Evolutionary conservation across 2,888 invertebrate species (phyloP).

Genomic region (Macrostomum cliftonense): DNA sequence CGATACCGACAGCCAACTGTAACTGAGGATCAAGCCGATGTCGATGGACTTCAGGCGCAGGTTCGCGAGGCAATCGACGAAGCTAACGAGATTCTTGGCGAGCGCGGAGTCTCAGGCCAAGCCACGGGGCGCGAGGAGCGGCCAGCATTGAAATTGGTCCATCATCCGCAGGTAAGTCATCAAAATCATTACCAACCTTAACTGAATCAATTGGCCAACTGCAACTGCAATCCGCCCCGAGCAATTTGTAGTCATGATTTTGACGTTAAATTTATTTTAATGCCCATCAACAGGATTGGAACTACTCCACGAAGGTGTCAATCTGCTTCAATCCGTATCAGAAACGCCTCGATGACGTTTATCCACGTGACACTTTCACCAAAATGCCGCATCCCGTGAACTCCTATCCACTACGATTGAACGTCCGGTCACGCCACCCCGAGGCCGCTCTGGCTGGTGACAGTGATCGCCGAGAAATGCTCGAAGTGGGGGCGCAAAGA

Average conservation of each 20-base stretch:
- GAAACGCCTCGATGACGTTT: slow-evolving; percentile 24
- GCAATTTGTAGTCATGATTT: too few species aligned
- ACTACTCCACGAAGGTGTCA: slow-evolving; percentile 20
- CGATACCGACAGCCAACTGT: not conserved
- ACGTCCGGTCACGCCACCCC: not conserved
- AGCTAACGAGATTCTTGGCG: not conserved
- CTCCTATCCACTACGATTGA: slow-evolving; percentile 1
- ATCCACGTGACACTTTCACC: slow-evolving; percentile 23
- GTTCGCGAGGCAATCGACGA: not conserved
- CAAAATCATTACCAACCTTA: too few species aligned
- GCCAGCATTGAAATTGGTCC: not conserved
- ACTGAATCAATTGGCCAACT: too few species aligned
- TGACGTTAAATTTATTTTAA: too few species aligned
- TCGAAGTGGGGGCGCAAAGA: too few species aligned
- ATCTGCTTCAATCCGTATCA: slow-evolving; percentile 15
- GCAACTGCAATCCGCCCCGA: too few species aligned
- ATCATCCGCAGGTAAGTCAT: not conserved
- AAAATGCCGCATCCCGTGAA: not conserved
- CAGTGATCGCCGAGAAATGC: too few species aligned
- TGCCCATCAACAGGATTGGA: slow-evolving; percentile 21
- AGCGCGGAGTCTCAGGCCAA: not conserved
- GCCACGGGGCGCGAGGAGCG: not conserved
- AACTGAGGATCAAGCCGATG: not conserved
- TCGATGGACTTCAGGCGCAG: not conserved
- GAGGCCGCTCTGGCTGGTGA: too few species aligned